Conservation (phyloP, 2,113 vertebrate species). For the Eptesicus fuscus region DNA sequence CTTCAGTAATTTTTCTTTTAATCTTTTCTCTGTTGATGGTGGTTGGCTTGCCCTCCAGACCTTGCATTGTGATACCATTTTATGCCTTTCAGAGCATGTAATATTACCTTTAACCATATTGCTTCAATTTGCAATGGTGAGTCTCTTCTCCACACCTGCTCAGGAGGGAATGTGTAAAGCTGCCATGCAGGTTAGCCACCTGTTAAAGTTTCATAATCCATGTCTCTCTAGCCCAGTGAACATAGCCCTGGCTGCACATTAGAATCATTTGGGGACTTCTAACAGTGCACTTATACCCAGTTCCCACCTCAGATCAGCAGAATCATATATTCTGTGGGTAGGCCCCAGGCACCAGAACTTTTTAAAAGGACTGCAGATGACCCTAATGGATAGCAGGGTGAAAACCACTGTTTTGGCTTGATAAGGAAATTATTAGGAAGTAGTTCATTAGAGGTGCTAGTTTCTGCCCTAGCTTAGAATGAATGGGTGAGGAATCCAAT, state of each 20-base stretch:
- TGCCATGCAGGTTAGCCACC: conserved; percentile 1
- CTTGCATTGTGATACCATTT: conserved; percentile 50
- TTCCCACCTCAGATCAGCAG: neutral
- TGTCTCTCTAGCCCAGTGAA: neutral
- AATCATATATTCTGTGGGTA: neutral
- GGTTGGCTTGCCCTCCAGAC: conserved; percentile 17
- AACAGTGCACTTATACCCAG: neutral
- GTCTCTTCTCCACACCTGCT: conserved; percentile 7
- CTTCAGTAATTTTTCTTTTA: conserved; percentile 55
- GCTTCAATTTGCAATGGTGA: conserved; percentile 39
- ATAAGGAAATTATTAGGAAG: conserved; percentile 7
- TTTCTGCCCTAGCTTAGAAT: neutral
- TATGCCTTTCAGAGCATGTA: conserved; percentile 53
- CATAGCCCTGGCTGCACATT: neutral
- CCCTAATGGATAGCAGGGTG: neutral
- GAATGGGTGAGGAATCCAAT: neutral
- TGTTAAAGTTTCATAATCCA: neutral
- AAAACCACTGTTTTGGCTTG: neutral
- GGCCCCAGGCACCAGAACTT: neutral
- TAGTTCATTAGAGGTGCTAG: neutral
- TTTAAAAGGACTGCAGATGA: neutral
- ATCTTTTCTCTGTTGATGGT: conserved; percentile 29
- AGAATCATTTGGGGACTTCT: neutral
- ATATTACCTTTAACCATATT: conserved; percentile 48
- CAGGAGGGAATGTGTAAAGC: neutral